A percentile compares a stretch with the other conserved stretches of the same genome.
Evolutionary conservation across 1,140 invertebrate genomes (phyloP).

Genomic region (Brachionus angularis): DNA sequence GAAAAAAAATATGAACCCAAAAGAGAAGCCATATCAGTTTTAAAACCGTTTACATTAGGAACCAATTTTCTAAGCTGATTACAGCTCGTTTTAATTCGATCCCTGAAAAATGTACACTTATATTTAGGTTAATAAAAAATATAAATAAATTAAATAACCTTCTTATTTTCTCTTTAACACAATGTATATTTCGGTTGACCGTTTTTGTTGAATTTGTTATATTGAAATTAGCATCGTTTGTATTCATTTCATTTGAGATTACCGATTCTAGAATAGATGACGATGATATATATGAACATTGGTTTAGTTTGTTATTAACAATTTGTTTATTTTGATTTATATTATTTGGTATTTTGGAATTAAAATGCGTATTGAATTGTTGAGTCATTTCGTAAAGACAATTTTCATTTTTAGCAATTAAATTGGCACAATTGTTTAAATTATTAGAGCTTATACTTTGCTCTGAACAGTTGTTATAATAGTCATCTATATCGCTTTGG

Average conservation of each 20-base stretch:
- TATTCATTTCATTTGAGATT: neutral
- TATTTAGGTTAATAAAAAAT: too few relatives aligned
- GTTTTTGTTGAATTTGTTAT: neutral
- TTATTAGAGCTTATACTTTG: constrained; percentile 1
- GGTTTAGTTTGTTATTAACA: too few relatives aligned
- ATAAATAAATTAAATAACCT: neutral
- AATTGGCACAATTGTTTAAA: neutral
- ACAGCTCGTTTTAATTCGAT: constrained; percentile 28
- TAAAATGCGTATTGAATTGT: neutral
- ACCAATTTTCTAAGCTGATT: constrained; percentile 22
- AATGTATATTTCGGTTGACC: constrained; percentile 7
- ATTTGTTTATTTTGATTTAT: too few relatives aligned
- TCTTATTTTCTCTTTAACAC: constrained; percentile 28
- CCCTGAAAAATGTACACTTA: neutral
- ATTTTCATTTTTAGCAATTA: neutral
- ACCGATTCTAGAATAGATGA: too few relatives aligned
- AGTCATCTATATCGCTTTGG: constrained; percentile 24
- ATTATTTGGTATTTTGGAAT: too few relatives aligned
- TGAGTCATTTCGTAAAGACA: constrained; percentile 10
- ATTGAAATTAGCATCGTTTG: neutral
- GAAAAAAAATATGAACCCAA: neutral
- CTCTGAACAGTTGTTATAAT: constrained; percentile 18
- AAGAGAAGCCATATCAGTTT: constrained; percentile 21
- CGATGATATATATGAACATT: too few relatives aligned
- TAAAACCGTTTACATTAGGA: constrained; percentile 17